Conservation (phyloP, 2,113 vertebrate genomes). For the Triplophysa rosa region DNA sequence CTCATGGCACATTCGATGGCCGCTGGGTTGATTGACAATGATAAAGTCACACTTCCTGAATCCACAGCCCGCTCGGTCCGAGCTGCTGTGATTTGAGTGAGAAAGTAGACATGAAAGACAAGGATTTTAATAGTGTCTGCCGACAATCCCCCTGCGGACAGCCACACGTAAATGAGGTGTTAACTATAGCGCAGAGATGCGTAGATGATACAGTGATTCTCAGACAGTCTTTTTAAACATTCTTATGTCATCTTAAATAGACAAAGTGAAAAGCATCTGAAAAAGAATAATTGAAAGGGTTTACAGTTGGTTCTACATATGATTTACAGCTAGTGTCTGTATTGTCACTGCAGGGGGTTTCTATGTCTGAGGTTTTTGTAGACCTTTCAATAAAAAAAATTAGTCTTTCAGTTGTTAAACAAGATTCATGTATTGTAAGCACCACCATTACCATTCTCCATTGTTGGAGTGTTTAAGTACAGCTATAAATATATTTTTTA, state of each 20-base stretch:
- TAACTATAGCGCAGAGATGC: background rate
- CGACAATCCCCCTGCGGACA: constrained; percentile 11
- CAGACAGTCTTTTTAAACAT: too few relatives aligned
- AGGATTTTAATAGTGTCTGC: constrained; percentile 24
- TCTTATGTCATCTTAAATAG: background rate
- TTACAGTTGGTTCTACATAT: background rate
- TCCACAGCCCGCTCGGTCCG: background rate
- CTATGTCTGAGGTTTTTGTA: background rate
- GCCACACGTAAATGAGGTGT: constrained; percentile 17
- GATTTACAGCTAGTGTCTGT: background rate
- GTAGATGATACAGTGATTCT: background rate
- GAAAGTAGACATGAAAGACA: constrained; percentile 30
- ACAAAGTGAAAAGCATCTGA: background rate
- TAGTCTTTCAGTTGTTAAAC: background rate
- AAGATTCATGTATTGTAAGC: background rate
- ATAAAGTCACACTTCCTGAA: constrained; percentile 48
- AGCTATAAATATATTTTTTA: background rate
- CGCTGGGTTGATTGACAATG: constrained; percentile 38
- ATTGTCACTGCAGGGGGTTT: background rate
- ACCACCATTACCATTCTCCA: background rate
- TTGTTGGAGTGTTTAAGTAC: background rate
- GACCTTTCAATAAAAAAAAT: background rate
- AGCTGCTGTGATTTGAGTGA: constrained; percentile 31
- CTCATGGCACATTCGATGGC: constrained; percentile 30
- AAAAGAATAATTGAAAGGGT: background rate